Conservation (phyloP, 2,113 vertebrate species). For the Andinoacara biseriatus region DNA sequence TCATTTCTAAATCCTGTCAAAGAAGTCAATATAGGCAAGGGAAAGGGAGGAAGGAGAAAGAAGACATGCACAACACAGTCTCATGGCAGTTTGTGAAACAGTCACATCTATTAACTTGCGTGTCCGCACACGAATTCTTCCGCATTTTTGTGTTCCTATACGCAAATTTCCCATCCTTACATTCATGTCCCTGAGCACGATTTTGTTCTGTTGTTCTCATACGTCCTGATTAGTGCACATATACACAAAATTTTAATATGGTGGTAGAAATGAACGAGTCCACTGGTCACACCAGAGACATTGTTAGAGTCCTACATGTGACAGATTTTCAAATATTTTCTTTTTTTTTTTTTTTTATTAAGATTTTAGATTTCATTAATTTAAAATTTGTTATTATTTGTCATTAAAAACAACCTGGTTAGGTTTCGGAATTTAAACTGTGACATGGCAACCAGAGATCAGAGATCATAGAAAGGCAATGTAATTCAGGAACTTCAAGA, state of each 20-base stretch:
- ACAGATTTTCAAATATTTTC: neutral
- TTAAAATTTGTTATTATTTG: neutral
- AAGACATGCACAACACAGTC: neutral
- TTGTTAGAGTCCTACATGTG: neutral
- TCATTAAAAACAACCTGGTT: neutral
- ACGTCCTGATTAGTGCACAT: neutral
- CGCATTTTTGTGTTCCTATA: neutral
- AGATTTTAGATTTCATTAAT: neutral
- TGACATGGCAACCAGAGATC: neutral
- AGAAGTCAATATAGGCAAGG: conserved; percentile 20
- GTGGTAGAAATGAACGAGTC: neutral
- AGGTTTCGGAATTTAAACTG: neutral
- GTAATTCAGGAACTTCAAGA: neutral
- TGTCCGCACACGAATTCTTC: neutral
- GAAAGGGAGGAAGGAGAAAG: neutral
- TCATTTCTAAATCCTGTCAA: conserved; percentile 53
- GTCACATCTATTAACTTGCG: neutral
- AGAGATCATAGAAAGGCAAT: neutral
- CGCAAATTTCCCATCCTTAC: neutral
- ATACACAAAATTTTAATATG: neutral
- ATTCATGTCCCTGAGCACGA: neutral
- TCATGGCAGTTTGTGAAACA: neutral
- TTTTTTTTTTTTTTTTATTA: neutral
- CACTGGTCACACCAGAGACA: neutral
- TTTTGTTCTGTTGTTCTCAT: neutral